These are phyloP conservation scores for Platyura marginata DNA, from an alignment of 1,140 invertebrate genomes.

Conservation along the genomic window DNA sequence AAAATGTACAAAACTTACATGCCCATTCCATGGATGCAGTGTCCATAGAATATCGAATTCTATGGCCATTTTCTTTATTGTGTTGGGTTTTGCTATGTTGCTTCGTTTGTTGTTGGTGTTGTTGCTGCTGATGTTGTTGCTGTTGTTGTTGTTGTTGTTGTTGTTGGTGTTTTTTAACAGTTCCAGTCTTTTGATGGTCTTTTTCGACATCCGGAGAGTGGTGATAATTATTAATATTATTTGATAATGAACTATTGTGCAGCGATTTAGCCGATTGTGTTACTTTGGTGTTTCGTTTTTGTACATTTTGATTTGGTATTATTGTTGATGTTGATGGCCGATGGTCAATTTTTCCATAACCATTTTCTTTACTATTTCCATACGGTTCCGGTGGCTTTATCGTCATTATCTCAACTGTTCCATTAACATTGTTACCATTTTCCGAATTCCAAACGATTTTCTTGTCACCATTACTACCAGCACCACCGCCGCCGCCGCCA, in stretches of 20 bases:
- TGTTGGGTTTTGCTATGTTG: neutral
- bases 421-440: neutral
- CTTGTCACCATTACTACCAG: too few species aligned
- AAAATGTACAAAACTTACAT: slow-evolving; percentile 46
- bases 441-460: slow-evolving; percentile 3
- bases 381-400: slow-evolving; percentile 17
- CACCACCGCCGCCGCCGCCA: slow-evolving; percentile 10
- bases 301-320: too few species aligned
- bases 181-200: slow-evolving; percentile 7
- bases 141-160: neutral
- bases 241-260: too few species aligned
- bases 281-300: too few species aligned
- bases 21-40: slow-evolving; percentile 32
- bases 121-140: neutral
- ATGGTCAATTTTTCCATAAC: slow-evolving; percentile 7
- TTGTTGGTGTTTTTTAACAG: neutral
- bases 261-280: too few species aligned
- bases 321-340: too few species aligned
- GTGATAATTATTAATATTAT: too few species aligned
- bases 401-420: slow-evolving; percentile 1
- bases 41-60: slow-evolving; percentile 7
- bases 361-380: slow-evolving; percentile 6
- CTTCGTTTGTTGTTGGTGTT: slow-evolving; percentile 2
- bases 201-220: slow-evolving; percentile 5
- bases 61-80: neutral